Conservation (phyloP, 2,113 vertebrate species). For the Amia ocellicauda region DNA sequence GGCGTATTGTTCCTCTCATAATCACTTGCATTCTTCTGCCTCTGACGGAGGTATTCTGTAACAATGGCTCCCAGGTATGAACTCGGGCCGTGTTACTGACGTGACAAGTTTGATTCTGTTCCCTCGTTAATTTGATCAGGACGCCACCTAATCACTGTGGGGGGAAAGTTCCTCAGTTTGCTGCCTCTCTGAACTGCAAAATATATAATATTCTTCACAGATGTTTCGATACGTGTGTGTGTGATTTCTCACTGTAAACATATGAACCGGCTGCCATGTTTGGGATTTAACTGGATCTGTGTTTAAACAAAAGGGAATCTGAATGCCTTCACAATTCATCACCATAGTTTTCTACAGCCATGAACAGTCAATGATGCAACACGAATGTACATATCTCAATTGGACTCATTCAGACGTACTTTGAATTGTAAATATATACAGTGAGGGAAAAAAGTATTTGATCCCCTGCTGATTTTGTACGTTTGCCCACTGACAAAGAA, state of each 20-base stretch:
- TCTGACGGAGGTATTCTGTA: slow-evolving; percentile 32
- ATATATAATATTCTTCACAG: slow-evolving; percentile 10
- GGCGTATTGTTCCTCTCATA: slow-evolving; percentile 8
- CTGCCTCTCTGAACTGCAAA: slow-evolving; percentile 3
- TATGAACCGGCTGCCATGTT: slow-evolving; percentile 12
- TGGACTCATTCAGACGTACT: too few species aligned
- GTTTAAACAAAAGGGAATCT: background rate
- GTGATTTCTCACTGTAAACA: slow-evolving; percentile 20
- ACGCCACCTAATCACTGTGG: slow-evolving; percentile 2
- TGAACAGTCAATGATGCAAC: too few species aligned
- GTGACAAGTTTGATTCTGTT: slow-evolving; percentile 26
- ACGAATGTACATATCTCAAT: too few species aligned
- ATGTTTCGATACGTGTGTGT: slow-evolving; percentile 15
- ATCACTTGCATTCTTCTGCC: slow-evolving; percentile 17
- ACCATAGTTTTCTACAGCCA: too few species aligned
- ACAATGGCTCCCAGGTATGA: slow-evolving; percentile 38
- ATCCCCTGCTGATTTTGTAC: too few species aligned
- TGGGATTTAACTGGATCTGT: background rate
- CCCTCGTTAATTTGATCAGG: slow-evolving; percentile 10
- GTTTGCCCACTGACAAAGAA: too few species aligned
- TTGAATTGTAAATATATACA: too few species aligned
- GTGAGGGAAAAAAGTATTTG: too few species aligned
- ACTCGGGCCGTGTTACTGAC: slow-evolving; percentile 42
- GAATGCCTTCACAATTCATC: background rate
- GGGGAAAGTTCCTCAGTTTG: slow-evolving; percentile 9